Base-by-base conservation (phyloP, 2,888 invertebrate genomes). In the Tinea semifulvella region DNA sequence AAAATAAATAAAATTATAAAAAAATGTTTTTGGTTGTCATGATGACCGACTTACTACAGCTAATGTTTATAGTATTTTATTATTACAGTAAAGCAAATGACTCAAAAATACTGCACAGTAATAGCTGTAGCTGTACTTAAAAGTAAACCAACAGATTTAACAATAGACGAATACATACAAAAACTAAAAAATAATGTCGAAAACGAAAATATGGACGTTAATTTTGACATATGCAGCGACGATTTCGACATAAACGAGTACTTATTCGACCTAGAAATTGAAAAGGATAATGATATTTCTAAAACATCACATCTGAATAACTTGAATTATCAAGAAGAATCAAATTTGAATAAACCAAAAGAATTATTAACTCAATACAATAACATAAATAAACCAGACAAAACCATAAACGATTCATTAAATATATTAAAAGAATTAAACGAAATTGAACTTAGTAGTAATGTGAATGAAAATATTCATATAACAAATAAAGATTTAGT, bases 51-150 rank as follows among this genome's bases (percentile, higher is more conserved):
- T 13, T 40, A 13, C 20, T n/a, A 44, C 13, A 28, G 26, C 2
- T 26, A 26, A 2, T 26, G 11, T 10, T n/a, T 6, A 26, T 26
- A 26, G 3, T 35, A 3, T 5, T 16, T 36, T 36, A 17, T 20
- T 42, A 16, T 64, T 60, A 17, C 59, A 73, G 73, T 56, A 8
- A 52, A 53, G 7, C 58, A 64, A 22, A 58, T 71, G 20, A 51
- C 54, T 6, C 60, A 65, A 49, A 74, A 73, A 55, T 58, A 65
- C 38, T 51, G 58, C 2, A 20, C 71, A 22, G 63, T 61, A 0
- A 46, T 64, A 19, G 63, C 71, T 2, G 50, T 71, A 50, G 62
- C 64, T 2, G 52, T 72, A 1, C 42, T 74, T 39, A 65, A 58
- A 53, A 56, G 51, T 0, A 70, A 66, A 58, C 71, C 72, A 1